A percentile compares a stretch with the other conserved stretches of the same genome.
phyloP scores from a whole-genome alignment of 1,140 invertebrate genomes.

The Heliothis subflexa region DNA sequence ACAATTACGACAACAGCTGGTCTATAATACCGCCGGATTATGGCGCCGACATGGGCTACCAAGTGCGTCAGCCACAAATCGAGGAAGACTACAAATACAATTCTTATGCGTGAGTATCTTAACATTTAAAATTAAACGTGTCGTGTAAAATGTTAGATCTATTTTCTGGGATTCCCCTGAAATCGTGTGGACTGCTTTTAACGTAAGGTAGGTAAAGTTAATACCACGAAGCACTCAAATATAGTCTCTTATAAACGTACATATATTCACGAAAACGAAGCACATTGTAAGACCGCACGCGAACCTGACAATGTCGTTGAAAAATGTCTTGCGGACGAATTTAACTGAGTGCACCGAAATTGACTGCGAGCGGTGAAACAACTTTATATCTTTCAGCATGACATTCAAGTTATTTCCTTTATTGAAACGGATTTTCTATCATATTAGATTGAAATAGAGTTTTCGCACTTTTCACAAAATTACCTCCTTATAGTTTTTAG shows the following conservation, averaged over 20 bases:
- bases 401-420: slow-evolving; percentile 24
- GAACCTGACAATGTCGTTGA: slow-evolving; percentile 46
- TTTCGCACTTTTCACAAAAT: background rate
- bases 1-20: slow-evolving; percentile 89
- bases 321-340: slow-evolving; percentile 54
- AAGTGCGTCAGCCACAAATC: slow-evolving; percentile 80
- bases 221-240: background rate
- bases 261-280: slow-evolving; percentile 22
- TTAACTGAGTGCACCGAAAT: slow-evolving; percentile 60
- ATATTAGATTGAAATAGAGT: slow-evolving; percentile 14
- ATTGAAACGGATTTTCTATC: slow-evolving; percentile 39
- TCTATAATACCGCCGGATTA: slow-evolving; percentile 90
- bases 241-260: slow-evolving; percentile 11
- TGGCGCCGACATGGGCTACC: slow-evolving; percentile 71
- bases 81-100: slow-evolving; percentile 87
- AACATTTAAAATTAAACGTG: background rate
- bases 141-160: background rate
- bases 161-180: background rate
- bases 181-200: background rate
- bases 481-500: background rate
- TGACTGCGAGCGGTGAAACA: slow-evolving; percentile 41
- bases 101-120: slow-evolving; percentile 79
- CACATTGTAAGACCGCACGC: slow-evolving; percentile 28
- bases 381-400: slow-evolving; percentile 34
- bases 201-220: background rate